Conservation (phyloP, 2,888 invertebrate species). For the Drosophila nr. perissopoda region DNA sequence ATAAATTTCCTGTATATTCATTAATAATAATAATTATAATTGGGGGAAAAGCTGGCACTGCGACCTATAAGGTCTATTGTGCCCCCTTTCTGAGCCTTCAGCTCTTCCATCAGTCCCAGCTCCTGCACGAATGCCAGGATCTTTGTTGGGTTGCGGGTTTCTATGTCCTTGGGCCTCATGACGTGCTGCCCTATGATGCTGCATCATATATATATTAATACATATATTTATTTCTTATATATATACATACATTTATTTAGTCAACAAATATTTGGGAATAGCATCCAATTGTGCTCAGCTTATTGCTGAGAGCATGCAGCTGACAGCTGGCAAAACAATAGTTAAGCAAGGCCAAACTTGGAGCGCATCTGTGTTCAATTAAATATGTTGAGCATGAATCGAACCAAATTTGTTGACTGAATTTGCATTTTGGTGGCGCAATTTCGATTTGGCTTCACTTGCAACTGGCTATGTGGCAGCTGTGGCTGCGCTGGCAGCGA, state of each 20-base stretch:
- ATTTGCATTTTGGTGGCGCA: slow-evolving; percentile 56
- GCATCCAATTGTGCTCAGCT: slow-evolving; percentile 3
- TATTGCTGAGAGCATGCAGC: background rate
- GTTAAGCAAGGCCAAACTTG: slow-evolving; percentile 15
- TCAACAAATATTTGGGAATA: background rate
- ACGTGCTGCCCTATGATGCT: no score
- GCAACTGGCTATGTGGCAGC: slow-evolving; percentile 15
- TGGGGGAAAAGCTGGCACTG: no score
- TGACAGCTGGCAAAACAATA: slow-evolving; percentile 13
- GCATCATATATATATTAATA: no score
- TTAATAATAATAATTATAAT: no score
- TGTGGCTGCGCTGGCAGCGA: slow-evolving; percentile 7
- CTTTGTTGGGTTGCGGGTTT: no score
- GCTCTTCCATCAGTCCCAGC: no score
- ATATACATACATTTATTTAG: background rate
- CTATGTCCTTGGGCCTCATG: no score
- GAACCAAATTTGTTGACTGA: slow-evolving; percentile 72
- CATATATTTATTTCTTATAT: background rate
- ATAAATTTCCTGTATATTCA: background rate
- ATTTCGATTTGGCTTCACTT: slow-evolving; percentile 33
- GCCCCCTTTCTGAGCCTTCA: no score
- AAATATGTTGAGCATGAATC: slow-evolving; percentile 58
- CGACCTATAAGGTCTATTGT: no score
- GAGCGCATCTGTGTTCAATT: slow-evolving; percentile 55
- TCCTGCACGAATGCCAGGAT: no score